Base-by-base conservation (phyloP, 2,113 vertebrate genomes). In the Setophaga coronata region DNA sequence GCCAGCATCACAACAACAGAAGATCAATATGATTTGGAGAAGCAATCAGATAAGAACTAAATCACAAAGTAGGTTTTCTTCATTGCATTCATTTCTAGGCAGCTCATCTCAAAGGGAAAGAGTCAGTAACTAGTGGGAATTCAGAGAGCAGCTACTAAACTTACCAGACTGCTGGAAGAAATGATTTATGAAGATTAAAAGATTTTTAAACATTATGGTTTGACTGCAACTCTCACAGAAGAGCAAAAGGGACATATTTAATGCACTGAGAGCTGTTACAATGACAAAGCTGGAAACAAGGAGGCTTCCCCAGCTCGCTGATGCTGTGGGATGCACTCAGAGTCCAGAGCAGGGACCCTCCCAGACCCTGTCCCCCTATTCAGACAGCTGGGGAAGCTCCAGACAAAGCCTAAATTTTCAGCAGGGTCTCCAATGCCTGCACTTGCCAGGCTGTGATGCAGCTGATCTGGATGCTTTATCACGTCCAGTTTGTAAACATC, bases 141-240 rank as follows among this genome's bases (percentile, higher is more conserved):
- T 83, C 74, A 62, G 74, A 95, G 78, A 89, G 50, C 38, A 86
- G 67, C 93, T 80, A 73, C 92, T 77, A 77, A 96, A 80, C 90
- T 90, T 38, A 64, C 72, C 24, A 74, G 64, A 81, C 66, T 83
- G 88, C 82, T 78, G 72, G 64, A 93, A 93, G 95, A 95, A 97
- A 96, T 94, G 56, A 96, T 96, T 96, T 94, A 96, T 76, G 90
- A 95, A 94, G 88, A 95, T 92, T 95, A 93, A 96, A 90, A 87
- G 93, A 88, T 86, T 81, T 93, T 89, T 62, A 91, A 87, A 84
- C 1, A 11, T 79, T 79, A 89, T 20, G 60, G 45, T 67, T 94
- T 92, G 94, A 86, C 92, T 93, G 29, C 58, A 77, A 20, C 54
- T 58, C 92, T 83, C 79, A 33, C 33, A 73, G 85, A 92, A 83